phyloP scores from a whole-genome alignment of 2,797 vertebrate genomes.

The Pyrocephalus nanus region DNA sequence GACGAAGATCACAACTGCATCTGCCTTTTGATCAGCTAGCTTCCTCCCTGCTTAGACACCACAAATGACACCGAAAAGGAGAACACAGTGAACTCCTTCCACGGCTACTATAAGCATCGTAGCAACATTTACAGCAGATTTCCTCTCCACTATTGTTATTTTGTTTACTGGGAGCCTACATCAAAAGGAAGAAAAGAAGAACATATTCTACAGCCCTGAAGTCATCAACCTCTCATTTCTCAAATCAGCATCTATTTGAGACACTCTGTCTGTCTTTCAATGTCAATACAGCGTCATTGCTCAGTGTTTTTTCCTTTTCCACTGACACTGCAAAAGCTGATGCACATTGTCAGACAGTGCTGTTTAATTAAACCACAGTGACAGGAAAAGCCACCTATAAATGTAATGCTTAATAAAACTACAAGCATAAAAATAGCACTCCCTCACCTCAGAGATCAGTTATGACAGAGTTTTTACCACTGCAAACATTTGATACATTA shows the following conservation, averaged over 20 bases:
- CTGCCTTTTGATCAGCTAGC: background rate
- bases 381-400: slow-evolving; percentile 25
- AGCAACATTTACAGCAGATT: background rate
- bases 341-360: background rate
- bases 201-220: background rate
- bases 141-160: background rate
- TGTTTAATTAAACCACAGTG: background rate
- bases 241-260: background rate
- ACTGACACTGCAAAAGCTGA: background rate
- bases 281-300: background rate
- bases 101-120: background rate
- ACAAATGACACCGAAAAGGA: background rate
- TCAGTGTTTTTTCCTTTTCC: slow-evolving; percentile 42
- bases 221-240: background rate
- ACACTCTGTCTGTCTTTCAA: background rate
- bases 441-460: background rate
- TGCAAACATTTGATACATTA: background rate
- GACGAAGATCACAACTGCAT: background rate
- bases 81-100: background rate
- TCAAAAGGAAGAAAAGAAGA: background rate
- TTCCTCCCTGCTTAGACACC: background rate
- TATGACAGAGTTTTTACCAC: background rate
- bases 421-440: background rate
- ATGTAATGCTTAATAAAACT: background rate
- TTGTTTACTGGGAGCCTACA: background rate